Base-by-base conservation (phyloP, 2,113 vertebrate genomes). In the Polypterus bichir region DNA sequence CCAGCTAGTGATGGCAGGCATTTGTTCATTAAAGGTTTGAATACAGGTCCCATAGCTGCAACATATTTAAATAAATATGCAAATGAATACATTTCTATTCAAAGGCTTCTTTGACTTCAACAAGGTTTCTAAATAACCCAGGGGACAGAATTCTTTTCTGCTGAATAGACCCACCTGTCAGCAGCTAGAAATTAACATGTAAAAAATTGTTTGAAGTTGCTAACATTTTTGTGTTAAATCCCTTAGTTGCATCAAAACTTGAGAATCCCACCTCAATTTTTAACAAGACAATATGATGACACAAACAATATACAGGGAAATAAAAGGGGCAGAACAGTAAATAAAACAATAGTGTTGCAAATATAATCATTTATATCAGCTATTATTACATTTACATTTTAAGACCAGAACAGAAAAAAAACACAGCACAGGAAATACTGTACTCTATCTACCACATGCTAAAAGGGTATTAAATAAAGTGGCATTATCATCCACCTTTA, bases 61-160 rank as follows among this genome's bases (percentile, higher is more conserved):
- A 62, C 46, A 10, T 64, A 71, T 85, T 83, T 73, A 81, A 85
- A 86, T 80, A 77, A 78, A 67, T 78, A 86, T 79, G 80, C 67
- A 85, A 87, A 83, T 81, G 60, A 75, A 62, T 72, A 64, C 66
- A 78, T 73, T 74, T 73, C 59, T 73, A 74, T 80, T 79, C 74
- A 74, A 68, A 80, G 76, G 62, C 49, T 78, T 70, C 69, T 74
- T 62, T 68, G 60, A 74, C 61, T 83, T 74, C 48, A 68, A 70
- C 0, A 49, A 68, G 71, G 60, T 74, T 83, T 79, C 75, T 72
- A 73, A 76, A 82, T 76, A 81, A 83, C 72, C 65, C 73, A 76
- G 59, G 72, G 75, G 79, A 74, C 47, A 57, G 46, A 45, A 63
- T 51, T 59, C 47, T 65, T 63, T 65, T 67, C 56, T 47, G 60